Evolutionary conservation across 2,888 invertebrate species (phyloP), one percentile per base, ranked within the genome.

Genomic region (Aporophyla nigra): DNA sequence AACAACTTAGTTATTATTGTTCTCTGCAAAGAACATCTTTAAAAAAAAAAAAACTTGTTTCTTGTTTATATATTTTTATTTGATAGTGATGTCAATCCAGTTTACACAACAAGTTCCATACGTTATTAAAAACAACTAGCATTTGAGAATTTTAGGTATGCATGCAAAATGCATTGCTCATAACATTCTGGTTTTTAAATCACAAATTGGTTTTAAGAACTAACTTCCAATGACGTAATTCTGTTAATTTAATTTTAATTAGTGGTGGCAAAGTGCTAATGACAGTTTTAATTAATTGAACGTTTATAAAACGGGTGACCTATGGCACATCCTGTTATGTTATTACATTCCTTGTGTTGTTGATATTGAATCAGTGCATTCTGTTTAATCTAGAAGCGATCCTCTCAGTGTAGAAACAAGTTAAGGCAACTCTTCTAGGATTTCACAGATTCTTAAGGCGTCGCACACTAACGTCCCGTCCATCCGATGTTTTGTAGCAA

Each of bases 161-260:
- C 43, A 59, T 66, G 21, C 75, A 21, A 71, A 53, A 54, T n/a
- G 40, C 46, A 54, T 61, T 58, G 19, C 40, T 51, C 40, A 43
- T 72, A 65, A 12, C 0, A 53, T 77, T 77, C 69, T 43, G 53
- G 74, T 70, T 70, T 54, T 62, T 54, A 21, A 51, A 83, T 80
- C 49, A 80, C 79, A 62, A 62, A 68, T 62, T 9, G 2, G 10
- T 71, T 71, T 49, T 43, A 49, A 54, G 54, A 72, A 59, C 46
- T 10, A 7, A 46, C 12, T 65, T 49, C 56, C 10, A 53, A 33
- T 78, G 79, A 81, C 49, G 58, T 51, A 5, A 56, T 63, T 67
- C 10, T 63, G 59, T 56, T 78, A 6, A 67, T 58, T 68, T 19
- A 43, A 33, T 82, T 66, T 53, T 62, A 76, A 56, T 71, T 62